These are phyloP conservation scores for Molossus molossus DNA, from an alignment of 2,797 vertebrate genomes.

Conservation along the genomic window DNA sequence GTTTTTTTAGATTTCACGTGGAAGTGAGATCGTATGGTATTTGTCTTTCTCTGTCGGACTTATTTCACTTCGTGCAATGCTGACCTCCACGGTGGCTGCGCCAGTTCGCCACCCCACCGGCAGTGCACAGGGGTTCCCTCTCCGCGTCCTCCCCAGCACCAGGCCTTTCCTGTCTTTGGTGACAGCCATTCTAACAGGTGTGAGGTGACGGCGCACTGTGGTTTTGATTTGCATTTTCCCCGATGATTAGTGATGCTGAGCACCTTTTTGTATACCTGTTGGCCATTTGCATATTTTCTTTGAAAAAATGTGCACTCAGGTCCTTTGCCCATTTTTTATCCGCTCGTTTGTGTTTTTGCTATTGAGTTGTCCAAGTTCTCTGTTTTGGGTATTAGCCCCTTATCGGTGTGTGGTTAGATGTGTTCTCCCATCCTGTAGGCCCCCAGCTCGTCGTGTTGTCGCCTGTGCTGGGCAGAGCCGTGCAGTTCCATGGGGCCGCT, in stretches of 20 bases:
- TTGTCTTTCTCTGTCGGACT: not conserved
- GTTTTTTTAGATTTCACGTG: not conserved
- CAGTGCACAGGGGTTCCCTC: not conserved
- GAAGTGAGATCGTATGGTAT: not conserved
- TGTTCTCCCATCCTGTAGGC: fast-evolving
- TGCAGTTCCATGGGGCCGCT: not conserved
- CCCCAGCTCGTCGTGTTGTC: not conserved
- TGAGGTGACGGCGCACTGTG: not conserved
- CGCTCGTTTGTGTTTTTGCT: not conserved
- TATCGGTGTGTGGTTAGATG: not conserved
- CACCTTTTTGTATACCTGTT: not conserved
- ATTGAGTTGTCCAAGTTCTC: not conserved
- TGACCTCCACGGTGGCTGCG: not conserved
- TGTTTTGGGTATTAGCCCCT: not conserved
- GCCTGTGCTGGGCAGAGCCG: too few relatives aligned
- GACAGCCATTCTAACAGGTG: not conserved
- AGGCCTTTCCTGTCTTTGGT: not conserved
- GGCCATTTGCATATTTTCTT: not conserved
- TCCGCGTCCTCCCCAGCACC: fast-evolving
- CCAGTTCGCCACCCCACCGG: not conserved
- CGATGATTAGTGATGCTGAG: not conserved
- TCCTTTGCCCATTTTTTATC: not conserved
- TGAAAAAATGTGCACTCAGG: not conserved
- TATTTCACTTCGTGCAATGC: not conserved
- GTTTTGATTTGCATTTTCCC: not conserved